Conservation (phyloP, 2,113 vertebrate genomes). For the Phainopepla nitens region DNA sequence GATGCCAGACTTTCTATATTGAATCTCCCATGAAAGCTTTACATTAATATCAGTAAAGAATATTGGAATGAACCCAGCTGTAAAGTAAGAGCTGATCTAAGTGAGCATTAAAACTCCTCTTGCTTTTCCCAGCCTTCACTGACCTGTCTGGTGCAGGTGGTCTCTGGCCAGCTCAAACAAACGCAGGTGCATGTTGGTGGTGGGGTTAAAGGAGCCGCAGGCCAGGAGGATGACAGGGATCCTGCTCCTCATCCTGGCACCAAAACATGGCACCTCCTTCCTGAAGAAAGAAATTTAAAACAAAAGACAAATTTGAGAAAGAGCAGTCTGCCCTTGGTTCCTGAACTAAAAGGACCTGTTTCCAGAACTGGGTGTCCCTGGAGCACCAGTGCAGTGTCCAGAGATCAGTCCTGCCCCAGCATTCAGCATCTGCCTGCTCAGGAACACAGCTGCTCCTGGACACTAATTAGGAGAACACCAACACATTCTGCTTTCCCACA, state of each 20-base stretch:
- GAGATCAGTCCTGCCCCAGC: not conserved
- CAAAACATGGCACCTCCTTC: constrained; percentile 28
- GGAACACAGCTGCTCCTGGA: not conserved
- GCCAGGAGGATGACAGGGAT: constrained; percentile 86
- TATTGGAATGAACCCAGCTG: not conserved
- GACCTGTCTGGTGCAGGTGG: constrained; percentile 88
- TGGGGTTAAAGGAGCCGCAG: constrained; percentile 92
- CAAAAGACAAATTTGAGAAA: not conserved
- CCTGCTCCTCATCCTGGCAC: constrained; percentile 71
- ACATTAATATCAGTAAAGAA: not conserved
- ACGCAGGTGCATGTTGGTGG: constrained; percentile 92
- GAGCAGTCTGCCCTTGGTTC: not conserved
- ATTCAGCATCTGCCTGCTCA: not conserved
- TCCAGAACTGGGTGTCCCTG: not conserved
- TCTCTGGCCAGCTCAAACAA: constrained; percentile 91
- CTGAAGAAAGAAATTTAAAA: not conserved
- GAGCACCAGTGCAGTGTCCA: not conserved
- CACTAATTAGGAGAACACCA: not conserved
- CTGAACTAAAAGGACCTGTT: not conserved
- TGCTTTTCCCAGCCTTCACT: constrained; percentile 7
- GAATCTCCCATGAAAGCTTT: not conserved
- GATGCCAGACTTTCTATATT: not conserved
- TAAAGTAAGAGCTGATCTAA: not conserved
- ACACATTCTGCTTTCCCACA: not conserved
- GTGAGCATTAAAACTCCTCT: not conserved